Conservation (phyloP, 2,888 invertebrate genomes). For the Cremastinae sp. region DNA sequence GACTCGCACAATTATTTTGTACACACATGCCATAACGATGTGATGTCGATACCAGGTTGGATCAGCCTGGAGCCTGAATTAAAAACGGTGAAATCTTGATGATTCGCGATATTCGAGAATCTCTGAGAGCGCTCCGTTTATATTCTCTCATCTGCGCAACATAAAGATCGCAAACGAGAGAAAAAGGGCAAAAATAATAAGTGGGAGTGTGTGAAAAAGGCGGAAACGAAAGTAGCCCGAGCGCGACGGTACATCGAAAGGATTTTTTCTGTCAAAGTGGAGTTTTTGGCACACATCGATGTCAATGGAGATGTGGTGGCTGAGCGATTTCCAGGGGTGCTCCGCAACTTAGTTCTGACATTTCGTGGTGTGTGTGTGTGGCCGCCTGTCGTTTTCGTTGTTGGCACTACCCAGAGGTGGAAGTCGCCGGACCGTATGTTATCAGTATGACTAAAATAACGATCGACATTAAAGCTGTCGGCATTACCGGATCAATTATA, state of each 20-base stretch:
- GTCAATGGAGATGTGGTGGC: conserved; percentile 73
- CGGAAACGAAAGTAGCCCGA: conserved; percentile 25
- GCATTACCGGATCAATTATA: conserved; percentile 42
- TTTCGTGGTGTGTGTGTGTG: conserved; percentile 68
- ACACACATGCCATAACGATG: conserved; percentile 17
- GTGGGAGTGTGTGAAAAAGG: conserved; percentile 20
- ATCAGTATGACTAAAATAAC: conserved; percentile 72
- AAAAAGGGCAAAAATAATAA: conserved; percentile 29
- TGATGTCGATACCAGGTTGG: conserved; percentile 30
- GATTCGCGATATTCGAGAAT: conserved; percentile 66
- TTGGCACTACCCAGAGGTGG: conserved; percentile 78
- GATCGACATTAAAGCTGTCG: conserved; percentile 66
- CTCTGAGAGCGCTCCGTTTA: conserved; percentile 63
- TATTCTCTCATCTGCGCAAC: conserved; percentile 63
- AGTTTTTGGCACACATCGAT: conserved; percentile 70
- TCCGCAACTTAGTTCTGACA: conserved; percentile 77
- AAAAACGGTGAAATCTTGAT: conserved; percentile 50
- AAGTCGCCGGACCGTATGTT: conserved; percentile 80
- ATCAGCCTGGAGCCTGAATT: conserved; percentile 31
- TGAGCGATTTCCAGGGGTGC: conserved; percentile 76
- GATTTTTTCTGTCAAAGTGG: conserved; percentile 59
- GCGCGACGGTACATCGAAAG: conserved; percentile 63
- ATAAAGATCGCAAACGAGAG: conserved; percentile 53
- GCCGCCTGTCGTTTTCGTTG: conserved; percentile 74
- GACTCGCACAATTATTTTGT: conserved; percentile 33